These are phyloP conservation scores for Epinephelus fuscoguttatus DNA, from an alignment of 2,113 vertebrate genomes.

Conservation along the genomic window DNA sequence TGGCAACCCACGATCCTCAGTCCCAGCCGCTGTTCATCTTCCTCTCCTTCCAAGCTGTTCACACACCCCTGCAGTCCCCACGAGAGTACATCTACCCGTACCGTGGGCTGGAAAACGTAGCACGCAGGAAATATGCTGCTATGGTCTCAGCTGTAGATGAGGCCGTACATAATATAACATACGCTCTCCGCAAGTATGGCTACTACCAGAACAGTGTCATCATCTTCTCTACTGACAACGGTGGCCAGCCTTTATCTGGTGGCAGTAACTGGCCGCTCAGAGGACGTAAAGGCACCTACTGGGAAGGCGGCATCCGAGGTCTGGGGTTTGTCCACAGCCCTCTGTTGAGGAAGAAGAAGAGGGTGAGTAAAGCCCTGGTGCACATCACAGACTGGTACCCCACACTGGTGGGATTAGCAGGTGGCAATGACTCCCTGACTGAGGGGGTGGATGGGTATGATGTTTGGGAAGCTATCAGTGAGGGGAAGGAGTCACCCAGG, in stretches of 20 bases:
- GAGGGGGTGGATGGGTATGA: conserved; percentile 92
- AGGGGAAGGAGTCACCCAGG: conserved; percentile 91
- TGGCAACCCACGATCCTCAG: conserved; percentile 90
- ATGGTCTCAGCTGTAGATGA: conserved; percentile 98
- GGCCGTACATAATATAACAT: conserved; percentile 95
- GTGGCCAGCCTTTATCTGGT: conserved; percentile 94
- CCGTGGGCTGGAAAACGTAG: conserved; percentile 90
- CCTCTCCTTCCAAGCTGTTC: conserved; percentile 96
- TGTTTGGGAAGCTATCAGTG: conserved; percentile 93
- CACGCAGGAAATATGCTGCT: conserved; percentile 93
- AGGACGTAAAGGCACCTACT: conserved; percentile 97
- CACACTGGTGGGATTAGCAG: conserved; percentile 91
- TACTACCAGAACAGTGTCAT: conserved; percentile 96
- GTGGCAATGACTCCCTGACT: conserved; percentile 87
- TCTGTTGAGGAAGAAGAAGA: conserved; percentile 88
- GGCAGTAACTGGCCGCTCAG: conserved; percentile 98
- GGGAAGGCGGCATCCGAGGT: conserved; percentile 95
- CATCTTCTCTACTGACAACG: conserved; percentile 96
- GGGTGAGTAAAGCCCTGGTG: conserved; percentile 90
- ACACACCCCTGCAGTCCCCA: conserved; percentile 95
- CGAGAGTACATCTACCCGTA: conserved; percentile 95
- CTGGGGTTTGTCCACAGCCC: conserved; percentile 97
- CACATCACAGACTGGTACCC: conserved; percentile 99
- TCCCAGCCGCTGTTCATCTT: conserved; percentile 93
- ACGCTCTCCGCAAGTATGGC: conserved; percentile 93